phyloP scores from a whole-genome alignment of 1,140 invertebrate genomes.

The Cydia fagiglandana region DNA sequence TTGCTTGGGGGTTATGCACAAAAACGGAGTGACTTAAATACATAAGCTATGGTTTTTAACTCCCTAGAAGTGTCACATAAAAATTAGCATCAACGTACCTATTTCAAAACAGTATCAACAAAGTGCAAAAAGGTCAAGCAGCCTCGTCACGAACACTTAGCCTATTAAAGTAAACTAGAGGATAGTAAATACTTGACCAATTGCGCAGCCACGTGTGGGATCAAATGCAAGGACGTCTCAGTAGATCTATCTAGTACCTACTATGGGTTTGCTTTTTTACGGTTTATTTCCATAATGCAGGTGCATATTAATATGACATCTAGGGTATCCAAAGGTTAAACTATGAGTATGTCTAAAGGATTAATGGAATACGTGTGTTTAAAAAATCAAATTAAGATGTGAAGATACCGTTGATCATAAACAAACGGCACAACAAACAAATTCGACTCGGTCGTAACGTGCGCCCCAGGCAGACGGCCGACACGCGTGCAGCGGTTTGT shows the following conservation, averaged over 20 bases:
- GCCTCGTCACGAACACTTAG: background rate
- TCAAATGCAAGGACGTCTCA: background rate
- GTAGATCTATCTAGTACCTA: background rate
- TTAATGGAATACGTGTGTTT: too few species aligned
- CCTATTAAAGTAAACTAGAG: background rate
- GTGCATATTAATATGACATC: background rate
- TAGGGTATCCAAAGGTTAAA: background rate
- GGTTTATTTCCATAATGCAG: background rate
- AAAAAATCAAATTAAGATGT: background rate
- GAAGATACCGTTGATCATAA: background rate
- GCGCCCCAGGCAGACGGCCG: background rate
- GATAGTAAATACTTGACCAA: background rate
- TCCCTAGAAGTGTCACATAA: too few species aligned
- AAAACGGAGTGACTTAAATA: background rate
- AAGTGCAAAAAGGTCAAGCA: conserved; percentile 7
- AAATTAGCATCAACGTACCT: too few species aligned
- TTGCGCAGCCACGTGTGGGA: background rate
- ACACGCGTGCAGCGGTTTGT: background rate
- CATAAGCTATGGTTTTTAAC: too few species aligned
- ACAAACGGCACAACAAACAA: background rate
- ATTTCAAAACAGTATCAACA: conserved; percentile 13
- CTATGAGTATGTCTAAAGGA: background rate
- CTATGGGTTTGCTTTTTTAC: background rate
- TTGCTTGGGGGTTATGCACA: background rate
- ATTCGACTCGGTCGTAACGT: background rate